Evolutionary conservation across 2,113 vertebrate species (phyloP).

Genomic region (Lycaon pictus): DNA sequence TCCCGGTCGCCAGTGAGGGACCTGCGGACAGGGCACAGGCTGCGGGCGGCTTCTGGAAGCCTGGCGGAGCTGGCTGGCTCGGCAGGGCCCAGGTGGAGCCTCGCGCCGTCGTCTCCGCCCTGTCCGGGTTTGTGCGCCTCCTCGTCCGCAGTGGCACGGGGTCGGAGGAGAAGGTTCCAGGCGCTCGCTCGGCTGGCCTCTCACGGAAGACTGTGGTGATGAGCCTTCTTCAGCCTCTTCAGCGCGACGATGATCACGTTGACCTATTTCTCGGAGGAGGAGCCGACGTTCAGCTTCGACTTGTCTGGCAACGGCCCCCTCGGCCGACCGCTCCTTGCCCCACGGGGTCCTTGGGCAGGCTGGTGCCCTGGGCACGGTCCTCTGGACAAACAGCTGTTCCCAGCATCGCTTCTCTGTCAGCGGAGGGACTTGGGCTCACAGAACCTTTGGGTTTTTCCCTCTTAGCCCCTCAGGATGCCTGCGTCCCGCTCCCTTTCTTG

Average conservation of each 20-base stretch:
- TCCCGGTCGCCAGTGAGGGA: neutral
- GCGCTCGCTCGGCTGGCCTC: neutral
- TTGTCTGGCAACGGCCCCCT: neutral
- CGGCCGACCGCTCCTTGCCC: neutral
- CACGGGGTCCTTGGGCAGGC: rapidly evolving
- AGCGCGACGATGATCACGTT: neutral
- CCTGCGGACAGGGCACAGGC: rapidly evolving
- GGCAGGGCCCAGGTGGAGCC: neutral
- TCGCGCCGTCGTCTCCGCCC: neutral
- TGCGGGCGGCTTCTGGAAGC: neutral
- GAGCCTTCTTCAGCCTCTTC: neutral
- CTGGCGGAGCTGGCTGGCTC: neutral
- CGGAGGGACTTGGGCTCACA: neutral
- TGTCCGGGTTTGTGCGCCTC: neutral
- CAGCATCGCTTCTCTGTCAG: neutral
- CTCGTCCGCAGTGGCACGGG: no score
- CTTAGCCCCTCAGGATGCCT: no score
- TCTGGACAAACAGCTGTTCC: neutral
- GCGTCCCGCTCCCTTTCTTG: neutral
- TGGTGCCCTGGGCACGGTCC: no score
- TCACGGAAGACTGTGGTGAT: neutral
- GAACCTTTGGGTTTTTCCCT: neutral
- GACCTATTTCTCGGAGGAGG: neutral
- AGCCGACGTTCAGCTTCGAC: no score
- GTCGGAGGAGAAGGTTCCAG: rapidly evolving